phyloP scores from a whole-genome alignment of 2,113 vertebrate genomes.

The Coptodon rendalli region DNA sequence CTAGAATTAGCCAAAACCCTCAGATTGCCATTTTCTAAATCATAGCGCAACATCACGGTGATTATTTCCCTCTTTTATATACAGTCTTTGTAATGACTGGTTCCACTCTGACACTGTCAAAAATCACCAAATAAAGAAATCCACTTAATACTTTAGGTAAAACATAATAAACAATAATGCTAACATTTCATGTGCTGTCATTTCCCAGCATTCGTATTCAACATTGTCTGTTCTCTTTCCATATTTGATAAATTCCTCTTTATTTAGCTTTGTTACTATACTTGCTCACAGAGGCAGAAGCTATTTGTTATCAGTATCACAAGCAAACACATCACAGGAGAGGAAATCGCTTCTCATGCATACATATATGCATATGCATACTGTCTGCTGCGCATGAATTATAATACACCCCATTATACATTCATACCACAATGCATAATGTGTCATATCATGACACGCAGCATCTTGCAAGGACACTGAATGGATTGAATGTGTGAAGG shows the following conservation, averaged over 20 bases:
- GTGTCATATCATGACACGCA: neutral
- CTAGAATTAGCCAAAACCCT: neutral
- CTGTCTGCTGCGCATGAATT: neutral
- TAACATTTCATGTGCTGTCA: neutral
- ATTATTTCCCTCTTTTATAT: neutral
- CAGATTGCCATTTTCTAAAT: neutral
- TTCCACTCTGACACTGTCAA: neutral
- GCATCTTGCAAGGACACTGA: neutral
- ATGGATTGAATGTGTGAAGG: neutral
- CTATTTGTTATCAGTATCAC: neutral
- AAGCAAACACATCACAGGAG: neutral
- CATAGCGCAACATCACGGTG: rapidly evolving
- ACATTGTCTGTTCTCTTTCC: neutral
- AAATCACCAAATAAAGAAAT: neutral
- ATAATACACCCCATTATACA: neutral
- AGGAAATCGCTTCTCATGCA: neutral
- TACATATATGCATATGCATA: neutral
- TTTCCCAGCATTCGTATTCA: neutral
- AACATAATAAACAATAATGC: neutral
- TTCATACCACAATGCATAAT: neutral
- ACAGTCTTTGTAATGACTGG: neutral
- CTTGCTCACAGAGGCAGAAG: neutral
- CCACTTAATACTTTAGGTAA: neutral
- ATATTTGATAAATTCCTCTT: neutral
- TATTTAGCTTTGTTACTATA: neutral